A percentile compares a stretch with the other conserved stretches of the same genome.
These are phyloP conservation scores for Ceratosolen fusciceps DNA, from an alignment of 1,140 invertebrate species.

Conservation along the genomic window DNA sequence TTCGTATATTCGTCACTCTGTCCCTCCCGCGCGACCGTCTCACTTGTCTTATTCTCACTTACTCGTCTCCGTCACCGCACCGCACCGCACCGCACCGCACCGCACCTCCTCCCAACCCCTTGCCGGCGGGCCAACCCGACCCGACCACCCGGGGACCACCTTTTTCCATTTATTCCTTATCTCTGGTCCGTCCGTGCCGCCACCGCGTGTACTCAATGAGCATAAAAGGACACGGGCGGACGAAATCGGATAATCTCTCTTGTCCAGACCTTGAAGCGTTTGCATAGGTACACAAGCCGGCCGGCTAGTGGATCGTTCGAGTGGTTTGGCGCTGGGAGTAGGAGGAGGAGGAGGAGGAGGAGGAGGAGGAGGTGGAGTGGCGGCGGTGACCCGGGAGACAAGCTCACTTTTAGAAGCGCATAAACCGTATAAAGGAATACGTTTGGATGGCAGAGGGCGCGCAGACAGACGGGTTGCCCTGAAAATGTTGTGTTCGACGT, in stretches of 20 bases:
- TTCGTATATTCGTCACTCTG: neutral
- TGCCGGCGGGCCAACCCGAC: no score
- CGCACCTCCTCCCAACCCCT: no score
- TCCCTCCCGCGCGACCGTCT: neutral
- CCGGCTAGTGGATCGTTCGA: no score
- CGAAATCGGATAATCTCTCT: constrained; percentile 26
- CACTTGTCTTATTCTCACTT: neutral
- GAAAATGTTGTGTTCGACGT: neutral
- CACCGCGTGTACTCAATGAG: neutral
- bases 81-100: no score
- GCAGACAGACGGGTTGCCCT: neutral
- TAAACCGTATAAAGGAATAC: neutral
- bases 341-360: no score
- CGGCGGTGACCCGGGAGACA: no score
- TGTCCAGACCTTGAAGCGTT: constrained; percentile 1
- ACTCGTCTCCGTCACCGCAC: neutral
- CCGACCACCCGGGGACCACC: no score
- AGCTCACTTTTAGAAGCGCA: no score
- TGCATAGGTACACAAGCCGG: neutral
- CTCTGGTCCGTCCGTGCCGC: neutral
- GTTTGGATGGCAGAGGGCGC: neutral
- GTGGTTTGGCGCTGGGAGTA: no score
- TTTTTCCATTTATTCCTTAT: neutral
- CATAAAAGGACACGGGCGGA: neutral
- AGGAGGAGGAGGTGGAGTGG: no score